Evolutionary conservation across 2,888 invertebrate genomes (phyloP), one percentile per base, ranked within the genome.

Genomic region (Strigamia crassipes): DNA sequence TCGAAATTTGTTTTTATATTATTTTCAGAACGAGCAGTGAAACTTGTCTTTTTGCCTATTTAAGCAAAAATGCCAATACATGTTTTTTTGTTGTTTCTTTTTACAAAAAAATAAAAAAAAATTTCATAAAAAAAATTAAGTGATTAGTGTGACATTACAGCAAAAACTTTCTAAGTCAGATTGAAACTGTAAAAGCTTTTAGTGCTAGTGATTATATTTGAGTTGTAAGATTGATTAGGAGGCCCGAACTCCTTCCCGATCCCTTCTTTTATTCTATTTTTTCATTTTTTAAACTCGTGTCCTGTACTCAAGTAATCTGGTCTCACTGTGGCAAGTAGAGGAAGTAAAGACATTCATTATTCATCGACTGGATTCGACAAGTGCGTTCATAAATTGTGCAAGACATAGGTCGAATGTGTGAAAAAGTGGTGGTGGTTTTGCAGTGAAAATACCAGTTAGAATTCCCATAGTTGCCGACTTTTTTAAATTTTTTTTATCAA

Each of bases 141-240:
- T 61, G 61, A 4, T 61, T 61, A n/a, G 61, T 61, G 18, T 61
- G 15, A 61, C 18, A 61, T 61, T 61, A 23, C 15, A 61, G 61
- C 15, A 61, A 61, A 61, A 61, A 61, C 61, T 2, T 61, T 61
- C n/a, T 18, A 15, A 12, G 61, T 18, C 61, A 61, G 61, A 61
- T 61, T 61, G 18, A 18, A 61, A 61, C 18, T 61, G 61, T 18
- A 61, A 61, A 61, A 61, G 61, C 61, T 61, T 61, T 61, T 61
- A 61, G 61, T 61, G 61, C n/a, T 61, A 18, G 61, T 61, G 61
- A 61, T 61, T 61, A 61, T 61, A 61, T 9, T 61, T 61, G 61
- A 61, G 61, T 23, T 61, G 61, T 61, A 61, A 61, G 61, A 61
- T 61, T 61, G 61, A 61, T 61, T 61, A 61, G 61, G n/a, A 61